Evolutionary conservation across 2,888 invertebrate species (phyloP).

Genomic region (Tenthredo scrophulariae): DNA sequence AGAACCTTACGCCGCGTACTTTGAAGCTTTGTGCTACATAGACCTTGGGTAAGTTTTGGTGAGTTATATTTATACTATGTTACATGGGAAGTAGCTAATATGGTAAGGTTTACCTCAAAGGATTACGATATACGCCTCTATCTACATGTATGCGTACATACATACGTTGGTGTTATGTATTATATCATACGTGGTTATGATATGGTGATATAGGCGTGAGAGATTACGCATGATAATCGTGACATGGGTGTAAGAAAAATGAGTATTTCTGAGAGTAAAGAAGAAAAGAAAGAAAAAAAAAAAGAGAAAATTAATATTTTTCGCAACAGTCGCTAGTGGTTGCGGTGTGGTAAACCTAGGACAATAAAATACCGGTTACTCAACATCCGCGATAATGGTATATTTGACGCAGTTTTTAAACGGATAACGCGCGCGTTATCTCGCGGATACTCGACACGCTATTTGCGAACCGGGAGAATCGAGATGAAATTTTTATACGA

Average conservation of each 20-base stretch:
- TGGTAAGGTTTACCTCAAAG: not conserved
- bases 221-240: no score
- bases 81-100: not conserved
- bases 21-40: not conserved
- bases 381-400: conserved; percentile 1
- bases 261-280: not conserved
- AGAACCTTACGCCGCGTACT: not conserved
- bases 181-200: no score
- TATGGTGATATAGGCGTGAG: no score
- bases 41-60: no score
- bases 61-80: not conserved
- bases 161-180: not conserved
- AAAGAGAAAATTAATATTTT: not conserved
- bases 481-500: not conserved
- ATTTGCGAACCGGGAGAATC: not conserved
- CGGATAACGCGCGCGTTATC: not conserved
- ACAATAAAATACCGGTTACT: not conserved
- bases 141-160: not conserved
- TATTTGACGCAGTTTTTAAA: conserved; percentile 3
- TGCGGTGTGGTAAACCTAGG: not conserved
- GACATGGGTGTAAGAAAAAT: not conserved
- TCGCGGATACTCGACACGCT: not conserved
- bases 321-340: not conserved
- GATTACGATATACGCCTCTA: not conserved
- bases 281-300: not conserved